Base-by-base conservation (phyloP, 2,113 vertebrate genomes). In the Haemorhous mexicanus region DNA sequence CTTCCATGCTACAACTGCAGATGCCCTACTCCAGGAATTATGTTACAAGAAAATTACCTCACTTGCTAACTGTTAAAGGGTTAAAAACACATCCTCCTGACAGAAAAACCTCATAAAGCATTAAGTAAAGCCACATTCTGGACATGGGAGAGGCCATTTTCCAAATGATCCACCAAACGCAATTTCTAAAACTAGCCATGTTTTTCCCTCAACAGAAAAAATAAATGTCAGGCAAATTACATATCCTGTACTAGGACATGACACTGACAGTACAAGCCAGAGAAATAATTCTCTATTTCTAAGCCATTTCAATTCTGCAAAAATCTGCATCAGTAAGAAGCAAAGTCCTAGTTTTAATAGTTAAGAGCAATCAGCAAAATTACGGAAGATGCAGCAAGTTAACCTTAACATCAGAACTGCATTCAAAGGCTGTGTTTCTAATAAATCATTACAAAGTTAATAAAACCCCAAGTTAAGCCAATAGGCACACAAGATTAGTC, bases 211-310 rank as follows among this genome's bases (percentile, higher is more conserved):
- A 79, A 37, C 4, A 20, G 58, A 69, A 43, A 68, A 78, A 19
- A 49, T 6, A 62, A 70, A 35, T 26, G 18, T 18, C 37, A 74
- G 37, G 61, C 23, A 63, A 82, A 82, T 8, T 58, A 53, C 30
- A 90, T 12, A 24, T 0, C 0, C 33, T 59, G 18, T 30, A 44
- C 26, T 46, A 10, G 0, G 20, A 76, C 27, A 78, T 4, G 30
- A 84, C 47, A 84, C 32, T 30, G 27, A 73, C 22, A 84, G 52
- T 8, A 81, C 6, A 33, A 69, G 14, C 17, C 55, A 74, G 28
- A 73, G 12, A 69, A 93, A 43, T 47, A 64, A 73, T 62, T 73
- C 16, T 68, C 59, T 49, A 43, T 66, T 58, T 88, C 52, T 37
- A 72, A 83, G 44, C 7, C 17, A 33, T 30, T 76, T 80, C 33